Conservation (phyloP, 2,113 vertebrate genomes). For the Probosciger aterrimus region DNA sequence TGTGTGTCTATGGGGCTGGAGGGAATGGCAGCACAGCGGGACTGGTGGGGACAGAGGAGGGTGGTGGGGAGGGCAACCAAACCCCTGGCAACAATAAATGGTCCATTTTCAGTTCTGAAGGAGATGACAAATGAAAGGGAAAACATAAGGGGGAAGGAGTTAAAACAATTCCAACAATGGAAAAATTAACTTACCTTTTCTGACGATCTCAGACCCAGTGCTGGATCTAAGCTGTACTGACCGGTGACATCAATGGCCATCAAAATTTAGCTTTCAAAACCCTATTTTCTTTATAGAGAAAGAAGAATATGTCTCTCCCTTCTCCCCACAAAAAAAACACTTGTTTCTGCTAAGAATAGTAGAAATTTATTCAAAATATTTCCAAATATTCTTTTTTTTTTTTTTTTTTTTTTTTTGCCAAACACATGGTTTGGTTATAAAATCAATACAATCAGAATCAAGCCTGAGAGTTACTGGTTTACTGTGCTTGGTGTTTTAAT, state of each 20-base stretch:
- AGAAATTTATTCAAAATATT: neutral
- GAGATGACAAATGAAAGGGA: neutral
- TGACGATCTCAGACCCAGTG: neutral
- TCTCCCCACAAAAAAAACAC: neutral
- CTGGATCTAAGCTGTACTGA: neutral
- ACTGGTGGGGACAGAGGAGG: neutral
- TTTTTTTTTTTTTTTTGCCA: neutral
- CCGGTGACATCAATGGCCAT: neutral
- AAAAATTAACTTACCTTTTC: neutral
- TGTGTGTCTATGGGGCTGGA: neutral
- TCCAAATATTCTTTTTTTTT: neutral
- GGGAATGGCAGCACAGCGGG: neutral
- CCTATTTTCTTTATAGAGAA: neutral
- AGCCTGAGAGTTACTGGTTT: neutral
- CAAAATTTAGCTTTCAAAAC: neutral
- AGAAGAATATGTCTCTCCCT: neutral
- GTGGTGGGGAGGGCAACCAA: accelerated
- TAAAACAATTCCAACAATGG: neutral
- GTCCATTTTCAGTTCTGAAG: neutral
- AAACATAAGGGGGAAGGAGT: neutral
- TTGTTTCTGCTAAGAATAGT: neutral
- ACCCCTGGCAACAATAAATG: accelerated
- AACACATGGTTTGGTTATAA: neutral
- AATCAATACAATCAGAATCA: neutral
- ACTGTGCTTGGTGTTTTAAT: neutral